phyloP scores from a whole-genome alignment of 1,140 invertebrate species.

The Apocrypta bakeri region DNA sequence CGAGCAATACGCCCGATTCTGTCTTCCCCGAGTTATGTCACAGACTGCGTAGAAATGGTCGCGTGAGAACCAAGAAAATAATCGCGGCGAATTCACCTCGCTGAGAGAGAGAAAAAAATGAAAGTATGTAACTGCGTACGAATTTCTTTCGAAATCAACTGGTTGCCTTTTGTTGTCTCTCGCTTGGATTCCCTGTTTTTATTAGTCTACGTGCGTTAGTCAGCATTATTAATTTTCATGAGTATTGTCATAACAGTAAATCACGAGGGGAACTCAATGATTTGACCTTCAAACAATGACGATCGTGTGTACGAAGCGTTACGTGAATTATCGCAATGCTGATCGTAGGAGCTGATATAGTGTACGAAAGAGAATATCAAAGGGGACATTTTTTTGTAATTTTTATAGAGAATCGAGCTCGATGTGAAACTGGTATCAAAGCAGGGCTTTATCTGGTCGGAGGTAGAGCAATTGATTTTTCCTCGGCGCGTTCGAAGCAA shows the following conservation, averaged over 20 bases:
- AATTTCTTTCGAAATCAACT: constrained; percentile 32
- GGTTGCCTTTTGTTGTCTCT: constrained; percentile 29
- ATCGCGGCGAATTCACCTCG: constrained; percentile 12
- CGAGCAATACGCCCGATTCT: constrained; percentile 19
- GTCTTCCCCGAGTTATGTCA: constrained; percentile 5
- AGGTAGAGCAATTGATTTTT: constrained; percentile 51
- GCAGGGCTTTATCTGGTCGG: constrained; percentile 18
- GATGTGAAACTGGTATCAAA: constrained; percentile 18
- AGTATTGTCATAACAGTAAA: constrained; percentile 1
- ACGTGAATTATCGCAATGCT: too few relatives aligned
- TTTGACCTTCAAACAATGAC: too few relatives aligned
- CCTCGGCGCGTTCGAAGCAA: constrained; percentile 32
- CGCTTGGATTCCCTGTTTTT: neutral
- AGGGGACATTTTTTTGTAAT: neutral
- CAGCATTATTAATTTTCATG: constrained; percentile 42
- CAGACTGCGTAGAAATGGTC: neutral
- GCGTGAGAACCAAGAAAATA: constrained; percentile 56
- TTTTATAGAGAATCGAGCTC: neutral
- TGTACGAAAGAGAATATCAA: neutral
- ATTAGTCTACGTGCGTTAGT: constrained; percentile 26
- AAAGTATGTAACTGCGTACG: neutral
- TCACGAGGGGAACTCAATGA: neutral
- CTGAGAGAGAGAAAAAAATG: constrained; percentile 7
- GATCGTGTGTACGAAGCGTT: too few relatives aligned
- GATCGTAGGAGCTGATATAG: too few relatives aligned